Conservation (phyloP, 2,113 vertebrate species). For the Pachycephala philippinensis region DNA sequence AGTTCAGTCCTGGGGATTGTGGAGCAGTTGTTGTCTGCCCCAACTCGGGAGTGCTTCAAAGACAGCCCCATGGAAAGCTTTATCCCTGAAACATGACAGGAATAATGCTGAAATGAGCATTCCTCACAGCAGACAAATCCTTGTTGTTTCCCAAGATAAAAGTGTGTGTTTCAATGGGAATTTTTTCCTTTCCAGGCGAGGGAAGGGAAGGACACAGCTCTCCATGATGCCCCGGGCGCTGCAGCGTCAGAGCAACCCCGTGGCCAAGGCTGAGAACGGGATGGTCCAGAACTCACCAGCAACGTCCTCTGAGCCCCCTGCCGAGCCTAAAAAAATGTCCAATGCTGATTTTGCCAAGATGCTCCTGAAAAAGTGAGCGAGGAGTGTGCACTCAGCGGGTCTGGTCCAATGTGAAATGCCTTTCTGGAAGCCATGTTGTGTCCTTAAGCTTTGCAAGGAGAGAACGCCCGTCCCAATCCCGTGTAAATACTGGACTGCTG, state of each 20-base stretch:
- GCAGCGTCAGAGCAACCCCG: slow-evolving; percentile 72
- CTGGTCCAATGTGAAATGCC: slow-evolving; percentile 64
- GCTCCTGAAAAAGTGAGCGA: slow-evolving; percentile 87
- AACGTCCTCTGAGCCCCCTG: background rate
- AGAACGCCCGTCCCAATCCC: background rate
- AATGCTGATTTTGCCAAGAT: slow-evolving; percentile 95
- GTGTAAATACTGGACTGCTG: slow-evolving; percentile 37
- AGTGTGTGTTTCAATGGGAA: background rate
- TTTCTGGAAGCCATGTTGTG: slow-evolving; percentile 80
- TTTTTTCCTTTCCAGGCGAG: slow-evolving; percentile 72
- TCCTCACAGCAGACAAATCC: background rate
- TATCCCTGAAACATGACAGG: background rate
- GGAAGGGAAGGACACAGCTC: slow-evolving; percentile 91
- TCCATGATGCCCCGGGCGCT: slow-evolving; percentile 88
- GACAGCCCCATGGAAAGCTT: background rate
- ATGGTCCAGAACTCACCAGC: slow-evolving; percentile 57
- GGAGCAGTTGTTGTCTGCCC: background rate
- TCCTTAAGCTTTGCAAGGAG: slow-evolving; percentile 71
- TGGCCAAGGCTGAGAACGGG: slow-evolving; percentile 83
- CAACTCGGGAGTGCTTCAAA: background rate
- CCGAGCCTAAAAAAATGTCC: slow-evolving; percentile 82
- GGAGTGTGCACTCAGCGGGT: background rate
- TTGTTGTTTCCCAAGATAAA: background rate
- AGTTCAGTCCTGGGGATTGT: background rate
- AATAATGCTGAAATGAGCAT: background rate